Conservation (phyloP, 2,113 vertebrate genomes). For the Muscicapa adusta region DNA sequence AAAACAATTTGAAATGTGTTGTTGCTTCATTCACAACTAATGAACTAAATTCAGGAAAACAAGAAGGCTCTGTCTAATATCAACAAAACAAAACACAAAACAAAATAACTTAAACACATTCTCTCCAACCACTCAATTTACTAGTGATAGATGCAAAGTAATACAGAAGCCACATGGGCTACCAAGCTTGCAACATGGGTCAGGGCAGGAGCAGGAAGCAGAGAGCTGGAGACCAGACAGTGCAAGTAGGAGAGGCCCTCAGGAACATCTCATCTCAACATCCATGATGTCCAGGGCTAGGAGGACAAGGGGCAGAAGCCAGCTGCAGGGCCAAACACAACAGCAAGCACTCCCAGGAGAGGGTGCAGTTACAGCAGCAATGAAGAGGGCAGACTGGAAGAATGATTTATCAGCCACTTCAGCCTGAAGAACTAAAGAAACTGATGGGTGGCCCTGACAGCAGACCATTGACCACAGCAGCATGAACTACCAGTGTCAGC, state of each 20-base stretch:
- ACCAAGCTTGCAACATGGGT: background rate
- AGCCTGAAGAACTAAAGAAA: background rate
- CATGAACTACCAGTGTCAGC: background rate
- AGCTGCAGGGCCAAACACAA: background rate
- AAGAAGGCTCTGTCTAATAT: background rate
- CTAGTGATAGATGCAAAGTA: background rate
- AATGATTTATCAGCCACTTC: background rate
- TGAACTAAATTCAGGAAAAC: background rate
- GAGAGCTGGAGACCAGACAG: background rate
- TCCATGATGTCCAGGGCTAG: background rate
- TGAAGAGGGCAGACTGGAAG: background rate
- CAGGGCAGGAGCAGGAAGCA: background rate
- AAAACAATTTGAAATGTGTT: background rate
- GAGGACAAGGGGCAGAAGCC: background rate
- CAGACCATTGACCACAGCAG: background rate
- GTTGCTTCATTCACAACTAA: background rate
- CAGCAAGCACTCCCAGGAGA: background rate
- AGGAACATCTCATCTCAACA: background rate
- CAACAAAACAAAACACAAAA: too few relatives aligned
- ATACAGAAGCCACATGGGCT: fast-evolving
- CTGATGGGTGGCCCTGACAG: fast-evolving
- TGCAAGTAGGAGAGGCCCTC: background rate
- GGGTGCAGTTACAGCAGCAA: background rate
- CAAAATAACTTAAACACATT: background rate
- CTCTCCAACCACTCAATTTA: background rate